Evolutionary conservation across 2,113 vertebrate species (phyloP).

Genomic region (Dunckerocampus dactyliophorus): DNA sequence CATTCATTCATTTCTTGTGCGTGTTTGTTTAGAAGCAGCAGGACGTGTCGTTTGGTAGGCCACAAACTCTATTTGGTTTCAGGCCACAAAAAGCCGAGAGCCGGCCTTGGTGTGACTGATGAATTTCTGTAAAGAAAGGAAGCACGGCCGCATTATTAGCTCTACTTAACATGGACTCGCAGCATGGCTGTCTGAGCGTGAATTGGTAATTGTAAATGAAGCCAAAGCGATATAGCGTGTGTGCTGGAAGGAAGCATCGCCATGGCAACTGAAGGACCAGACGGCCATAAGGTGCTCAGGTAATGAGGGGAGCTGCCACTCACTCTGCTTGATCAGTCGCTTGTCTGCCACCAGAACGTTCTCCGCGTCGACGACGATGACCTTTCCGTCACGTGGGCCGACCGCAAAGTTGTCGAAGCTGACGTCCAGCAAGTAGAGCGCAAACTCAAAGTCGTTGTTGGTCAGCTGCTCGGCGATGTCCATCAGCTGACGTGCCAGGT

Average conservation of each 20-base stretch:
- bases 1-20: too few species aligned
- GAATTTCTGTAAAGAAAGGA: not conserved
- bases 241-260: not conserved
- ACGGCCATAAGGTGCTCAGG: not conserved
- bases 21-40: too few species aligned
- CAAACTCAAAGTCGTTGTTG: slow-evolving; percentile 99
- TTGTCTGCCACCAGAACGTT: slow-evolving; percentile 98
- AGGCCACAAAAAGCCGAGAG: too few species aligned
- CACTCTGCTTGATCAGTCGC: slow-evolving; percentile 94
- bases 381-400: slow-evolving; percentile 92
- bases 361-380: slow-evolving; percentile 97
- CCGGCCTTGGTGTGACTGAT: too few species aligned
- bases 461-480: slow-evolving; percentile 98
- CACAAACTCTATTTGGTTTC: too few species aligned
- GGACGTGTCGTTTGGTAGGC: too few species aligned
- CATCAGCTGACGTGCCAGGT: slow-evolving; percentile 94
- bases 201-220: not conserved
- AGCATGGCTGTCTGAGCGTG: not conserved
- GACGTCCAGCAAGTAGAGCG: slow-evolving; percentile 98
- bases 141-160: not conserved
- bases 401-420: slow-evolving; percentile 99
- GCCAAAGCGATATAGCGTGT: not conserved
- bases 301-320: slow-evolving; percentile 58
- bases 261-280: slow-evolving; percentile 10
- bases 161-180: not conserved